Evolutionary conservation across 2,113 vertebrate genomes (phyloP).

Genomic region (Probosciger aterrimus): DNA sequence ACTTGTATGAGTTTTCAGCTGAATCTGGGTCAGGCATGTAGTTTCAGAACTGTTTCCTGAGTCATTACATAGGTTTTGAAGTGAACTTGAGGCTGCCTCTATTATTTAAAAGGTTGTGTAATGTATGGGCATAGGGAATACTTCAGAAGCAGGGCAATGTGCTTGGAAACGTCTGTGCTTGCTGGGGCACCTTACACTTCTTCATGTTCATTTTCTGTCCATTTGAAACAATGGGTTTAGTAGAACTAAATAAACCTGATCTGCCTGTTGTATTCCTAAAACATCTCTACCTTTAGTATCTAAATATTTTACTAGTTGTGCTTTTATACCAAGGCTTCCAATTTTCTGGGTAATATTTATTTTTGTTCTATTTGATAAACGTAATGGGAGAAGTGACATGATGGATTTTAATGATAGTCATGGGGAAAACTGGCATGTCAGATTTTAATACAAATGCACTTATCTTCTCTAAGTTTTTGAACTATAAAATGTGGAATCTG

Average conservation of each 20-base stretch:
- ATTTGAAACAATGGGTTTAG: not conserved
- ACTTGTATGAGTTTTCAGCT: not conserved
- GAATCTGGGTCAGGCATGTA: not conserved
- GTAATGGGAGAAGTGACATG: not conserved
- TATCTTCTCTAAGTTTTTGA: not conserved
- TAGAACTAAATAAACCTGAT: not conserved
- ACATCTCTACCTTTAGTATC: not conserved
- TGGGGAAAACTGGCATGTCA: not conserved
- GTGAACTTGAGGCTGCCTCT: not conserved
- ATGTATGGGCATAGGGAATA: not conserved
- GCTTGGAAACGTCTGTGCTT: not conserved
- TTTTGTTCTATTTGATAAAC: not conserved
- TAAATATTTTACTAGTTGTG: not conserved
- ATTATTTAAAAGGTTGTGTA: not conserved
- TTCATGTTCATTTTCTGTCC: not conserved
- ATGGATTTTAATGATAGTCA: not conserved
- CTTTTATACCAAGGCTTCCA: not conserved
- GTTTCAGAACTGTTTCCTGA: not conserved
- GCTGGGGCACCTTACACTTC: not conserved
- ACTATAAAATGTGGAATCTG: not conserved
- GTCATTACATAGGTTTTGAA: not conserved
- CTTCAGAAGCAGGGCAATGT: not conserved
- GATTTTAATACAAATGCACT: not conserved
- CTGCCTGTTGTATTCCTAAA: not conserved
- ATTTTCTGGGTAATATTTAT: not conserved